Conservation (phyloP, 2,797 vertebrate species). For the Limosa lapponica region DNA sequence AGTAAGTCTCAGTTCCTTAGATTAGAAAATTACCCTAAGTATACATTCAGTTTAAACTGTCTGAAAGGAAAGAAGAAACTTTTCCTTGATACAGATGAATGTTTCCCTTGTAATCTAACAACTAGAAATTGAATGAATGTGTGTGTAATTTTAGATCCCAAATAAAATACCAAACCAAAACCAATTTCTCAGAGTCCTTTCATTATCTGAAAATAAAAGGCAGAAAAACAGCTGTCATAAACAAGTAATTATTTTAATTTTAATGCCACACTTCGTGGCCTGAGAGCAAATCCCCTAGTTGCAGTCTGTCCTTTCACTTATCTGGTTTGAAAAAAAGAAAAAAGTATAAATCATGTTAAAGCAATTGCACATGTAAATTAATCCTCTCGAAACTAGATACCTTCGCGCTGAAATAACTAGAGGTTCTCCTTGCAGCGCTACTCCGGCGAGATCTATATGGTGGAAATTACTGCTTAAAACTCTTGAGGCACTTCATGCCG, state of each 20-base stretch:
- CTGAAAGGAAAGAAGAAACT: slow-evolving; percentile 21
- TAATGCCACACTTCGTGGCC: slow-evolving; percentile 34
- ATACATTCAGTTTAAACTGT: slow-evolving; percentile 50
- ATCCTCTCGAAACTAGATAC: slow-evolving; percentile 13
- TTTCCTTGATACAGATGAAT: slow-evolving; percentile 28
- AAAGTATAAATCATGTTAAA: slow-evolving; percentile 31
- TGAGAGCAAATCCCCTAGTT: slow-evolving; percentile 22
- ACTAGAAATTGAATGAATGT: slow-evolving; percentile 29
- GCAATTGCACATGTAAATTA: slow-evolving; percentile 38
- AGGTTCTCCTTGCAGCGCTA: not conserved
- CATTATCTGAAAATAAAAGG: slow-evolving; percentile 46
- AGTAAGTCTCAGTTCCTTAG: slow-evolving; percentile 21
- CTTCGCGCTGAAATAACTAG: not conserved
- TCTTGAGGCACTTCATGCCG: not conserved
- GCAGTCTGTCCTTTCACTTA: slow-evolving; percentile 23
- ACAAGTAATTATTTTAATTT: slow-evolving; percentile 59
- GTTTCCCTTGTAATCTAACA: slow-evolving; percentile 52
- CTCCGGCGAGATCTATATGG: not conserved
- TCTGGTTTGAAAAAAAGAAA: not conserved
- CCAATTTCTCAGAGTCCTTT: slow-evolving; percentile 29
- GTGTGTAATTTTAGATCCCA: slow-evolving; percentile 37
- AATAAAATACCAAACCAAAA: not conserved
- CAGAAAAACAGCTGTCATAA: not conserved
- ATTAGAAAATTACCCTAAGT: slow-evolving; percentile 65
- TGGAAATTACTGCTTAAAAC: not conserved